Percentiles rank a stretch among this genome's conserved stretches.
These are phyloP conservation scores for Drusus annulatus DNA, from an alignment of 1,140 invertebrate genomes.

Conservation along the genomic window DNA sequence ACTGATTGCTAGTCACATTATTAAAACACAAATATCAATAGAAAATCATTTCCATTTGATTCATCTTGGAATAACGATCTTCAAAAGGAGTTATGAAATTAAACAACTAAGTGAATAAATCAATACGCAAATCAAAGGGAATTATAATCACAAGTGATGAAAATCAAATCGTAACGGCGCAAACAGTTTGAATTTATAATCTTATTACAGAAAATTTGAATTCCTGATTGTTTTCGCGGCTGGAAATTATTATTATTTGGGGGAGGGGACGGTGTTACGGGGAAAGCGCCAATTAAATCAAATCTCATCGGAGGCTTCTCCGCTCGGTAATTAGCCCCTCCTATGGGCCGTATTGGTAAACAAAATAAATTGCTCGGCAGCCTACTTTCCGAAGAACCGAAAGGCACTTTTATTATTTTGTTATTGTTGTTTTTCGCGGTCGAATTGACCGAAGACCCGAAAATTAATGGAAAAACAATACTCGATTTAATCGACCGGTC, in stretches of 20 bases:
- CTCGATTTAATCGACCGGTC: no score
- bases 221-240: constrained; percentile 50
- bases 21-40: no score
- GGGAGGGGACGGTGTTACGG: neutral
- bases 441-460: no score
- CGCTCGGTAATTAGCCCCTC: neutral
- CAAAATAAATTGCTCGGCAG: neutral
- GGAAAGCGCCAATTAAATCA: constrained; percentile 15
- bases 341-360: constrained; percentile 10
- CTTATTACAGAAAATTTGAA: constrained; percentile 51
- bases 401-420: no score
- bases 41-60: no score
- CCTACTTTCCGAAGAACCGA: no score
- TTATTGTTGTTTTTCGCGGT: no score
- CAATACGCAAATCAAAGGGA: neutral
- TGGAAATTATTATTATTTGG: no score
- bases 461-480: no score
- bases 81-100: no score
- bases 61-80: no score
- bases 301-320: constrained; percentile 6
- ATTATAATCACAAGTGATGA: neutral
- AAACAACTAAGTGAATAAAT: constrained; percentile 22
- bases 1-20: no score
- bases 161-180: neutral
- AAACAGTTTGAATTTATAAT: constrained; percentile 52